Conservation (phyloP, 1,140 invertebrate species). For the Conopomorpha cramerella region DNA sequence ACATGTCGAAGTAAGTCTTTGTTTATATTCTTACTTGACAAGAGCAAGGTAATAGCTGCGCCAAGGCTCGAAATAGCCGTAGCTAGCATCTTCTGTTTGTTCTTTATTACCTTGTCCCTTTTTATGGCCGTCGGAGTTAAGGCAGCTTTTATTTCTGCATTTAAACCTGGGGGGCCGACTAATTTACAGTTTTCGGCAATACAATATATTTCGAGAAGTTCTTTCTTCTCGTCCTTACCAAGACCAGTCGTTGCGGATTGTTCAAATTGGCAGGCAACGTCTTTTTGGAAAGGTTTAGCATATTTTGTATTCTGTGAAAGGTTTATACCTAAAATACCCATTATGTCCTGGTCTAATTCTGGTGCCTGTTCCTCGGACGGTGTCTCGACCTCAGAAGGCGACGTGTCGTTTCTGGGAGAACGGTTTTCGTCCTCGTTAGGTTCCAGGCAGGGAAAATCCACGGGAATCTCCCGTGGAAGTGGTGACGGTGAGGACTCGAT, state of each 20-base stretch:
- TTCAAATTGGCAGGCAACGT: too few relatives aligned
- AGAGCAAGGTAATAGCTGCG: not conserved
- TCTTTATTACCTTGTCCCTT: not conserved
- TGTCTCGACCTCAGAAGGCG: too few relatives aligned
- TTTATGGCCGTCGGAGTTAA: not conserved
- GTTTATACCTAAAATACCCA: too few relatives aligned
- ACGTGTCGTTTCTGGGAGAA: too few relatives aligned
- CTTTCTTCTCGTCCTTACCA: not conserved
- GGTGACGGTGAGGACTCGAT: too few relatives aligned
- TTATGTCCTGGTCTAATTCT: too few relatives aligned
- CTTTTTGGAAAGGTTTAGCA: too few relatives aligned
- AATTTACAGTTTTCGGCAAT: not conserved
- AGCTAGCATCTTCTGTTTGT: not conserved
- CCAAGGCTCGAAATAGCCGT: not conserved
- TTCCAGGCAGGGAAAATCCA: too few relatives aligned
- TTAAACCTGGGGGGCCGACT: not conserved
- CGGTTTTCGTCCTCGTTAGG: too few relatives aligned
- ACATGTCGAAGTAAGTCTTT: not conserved
- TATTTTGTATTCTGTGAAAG: too few relatives aligned
- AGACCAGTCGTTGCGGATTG: not conserved
- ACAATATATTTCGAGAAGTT: not conserved
- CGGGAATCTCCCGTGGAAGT: too few relatives aligned
- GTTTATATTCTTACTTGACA: not conserved
- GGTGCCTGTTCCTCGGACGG: too few relatives aligned
- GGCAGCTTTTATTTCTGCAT: conserved; percentile 1